Conservation (phyloP, 2,888 invertebrate species). For the Agrochola circellaris region DNA sequence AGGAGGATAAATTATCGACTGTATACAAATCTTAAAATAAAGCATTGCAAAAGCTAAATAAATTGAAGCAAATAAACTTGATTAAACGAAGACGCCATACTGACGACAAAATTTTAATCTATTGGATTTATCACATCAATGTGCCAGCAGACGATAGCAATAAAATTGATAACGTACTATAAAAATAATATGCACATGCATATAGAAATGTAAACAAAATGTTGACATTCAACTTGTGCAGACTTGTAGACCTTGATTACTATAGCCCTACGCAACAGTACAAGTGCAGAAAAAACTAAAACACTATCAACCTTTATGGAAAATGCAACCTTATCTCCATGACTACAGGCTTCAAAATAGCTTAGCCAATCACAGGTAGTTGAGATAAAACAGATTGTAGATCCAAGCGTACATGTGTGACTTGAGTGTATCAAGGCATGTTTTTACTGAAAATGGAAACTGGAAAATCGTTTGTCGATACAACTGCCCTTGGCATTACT, state of each 20-base stretch:
- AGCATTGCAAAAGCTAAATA: constrained; percentile 6
- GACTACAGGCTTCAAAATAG: constrained; percentile 49
- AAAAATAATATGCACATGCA: constrained; percentile 60
- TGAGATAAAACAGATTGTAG: constrained; percentile 54
- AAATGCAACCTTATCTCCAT: constrained; percentile 65
- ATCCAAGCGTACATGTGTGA: constrained; percentile 68
- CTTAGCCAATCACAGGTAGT: constrained; percentile 37
- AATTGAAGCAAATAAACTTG: constrained; percentile 27
- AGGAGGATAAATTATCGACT: constrained; percentile 12
- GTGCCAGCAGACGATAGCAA: constrained; percentile 47
- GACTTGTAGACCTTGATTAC: constrained; percentile 87
- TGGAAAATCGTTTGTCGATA: constrained; percentile 82
- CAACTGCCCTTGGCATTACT: constrained; percentile 86
- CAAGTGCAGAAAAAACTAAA: constrained; percentile 67
- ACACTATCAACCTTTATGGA: constrained; percentile 36
- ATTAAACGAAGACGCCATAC: constrained; percentile 42
- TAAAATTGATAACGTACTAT: constrained; percentile 53
- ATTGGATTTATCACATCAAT: constrained; percentile 46
- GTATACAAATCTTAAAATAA: constrained; percentile 12
- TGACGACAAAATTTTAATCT: constrained; percentile 40
- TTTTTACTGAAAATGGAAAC: constrained; percentile 90
- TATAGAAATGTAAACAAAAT: constrained; percentile 84
- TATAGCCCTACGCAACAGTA: constrained; percentile 74
- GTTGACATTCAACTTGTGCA: constrained; percentile 86
- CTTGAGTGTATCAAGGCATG: constrained; percentile 79